phyloP scores from a whole-genome alignment of 2,888 invertebrate genomes.

The Drosophila quasianomalipes region DNA sequence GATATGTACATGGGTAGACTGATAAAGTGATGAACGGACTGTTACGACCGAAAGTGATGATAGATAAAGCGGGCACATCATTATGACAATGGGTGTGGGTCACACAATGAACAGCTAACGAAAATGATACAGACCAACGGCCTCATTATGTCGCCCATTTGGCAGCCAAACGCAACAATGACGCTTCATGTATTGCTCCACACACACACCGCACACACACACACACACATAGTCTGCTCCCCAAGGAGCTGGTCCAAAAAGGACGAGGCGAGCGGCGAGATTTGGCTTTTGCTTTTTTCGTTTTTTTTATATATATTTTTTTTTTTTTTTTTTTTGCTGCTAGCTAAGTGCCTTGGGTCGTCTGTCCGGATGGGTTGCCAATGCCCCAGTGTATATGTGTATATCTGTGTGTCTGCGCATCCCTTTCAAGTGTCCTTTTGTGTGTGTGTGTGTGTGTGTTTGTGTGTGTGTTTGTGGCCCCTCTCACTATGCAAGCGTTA shows the following conservation, averaged over 20 bases:
- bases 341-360: conserved; percentile 46
- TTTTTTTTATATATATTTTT: neutral
- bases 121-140: conserved; percentile 5
- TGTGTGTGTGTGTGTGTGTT: conserved; percentile 36
- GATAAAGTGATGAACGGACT: conserved; percentile 12
- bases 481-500: conserved; percentile 63
- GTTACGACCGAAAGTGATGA: conserved; percentile 1
- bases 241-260: conserved; percentile 41
- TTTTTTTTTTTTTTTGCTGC: conserved; percentile 12
- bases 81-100: conserved; percentile 27
- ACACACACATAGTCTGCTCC: conserved; percentile 1
- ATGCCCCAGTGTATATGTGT: conserved; percentile 12
- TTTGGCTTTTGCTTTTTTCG: conserved; percentile 30
- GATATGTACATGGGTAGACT: neutral
- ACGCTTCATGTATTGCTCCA: conserved; percentile 23
- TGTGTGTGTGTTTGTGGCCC: conserved; percentile 25
- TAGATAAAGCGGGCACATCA: conserved; percentile 23
- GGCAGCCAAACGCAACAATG: conserved; percentile 42
- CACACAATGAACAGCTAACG: conserved; percentile 1
- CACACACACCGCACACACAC: conserved; percentile 5
- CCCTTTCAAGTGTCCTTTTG: conserved; percentile 55
- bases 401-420: conserved; percentile 29
- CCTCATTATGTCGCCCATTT: conserved; percentile 57
- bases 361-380: conserved; percentile 20
- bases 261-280: conserved; percentile 17